Conservation (phyloP, 2,113 vertebrate genomes). For the Heterotilapia buettikoferi region DNA sequence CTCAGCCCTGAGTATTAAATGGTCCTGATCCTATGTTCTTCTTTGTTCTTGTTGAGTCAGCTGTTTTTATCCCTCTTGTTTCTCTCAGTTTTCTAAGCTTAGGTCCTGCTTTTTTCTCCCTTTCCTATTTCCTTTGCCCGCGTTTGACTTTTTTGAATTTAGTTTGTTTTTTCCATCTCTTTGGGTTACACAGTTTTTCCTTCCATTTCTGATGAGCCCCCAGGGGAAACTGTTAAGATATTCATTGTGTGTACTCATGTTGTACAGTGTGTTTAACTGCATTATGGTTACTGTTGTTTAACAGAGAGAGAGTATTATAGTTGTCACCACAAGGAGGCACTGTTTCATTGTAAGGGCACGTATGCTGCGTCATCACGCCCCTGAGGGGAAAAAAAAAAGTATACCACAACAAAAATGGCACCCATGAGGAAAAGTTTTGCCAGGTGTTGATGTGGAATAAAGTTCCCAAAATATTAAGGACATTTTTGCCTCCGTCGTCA, state of each 20-base stretch:
- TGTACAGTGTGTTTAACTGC: neutral
- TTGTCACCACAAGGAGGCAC: neutral
- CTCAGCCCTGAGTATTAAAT: neutral
- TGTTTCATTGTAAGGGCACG: neutral
- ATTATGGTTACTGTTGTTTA: neutral
- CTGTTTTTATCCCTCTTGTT: neutral
- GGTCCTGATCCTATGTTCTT: fast-evolving
- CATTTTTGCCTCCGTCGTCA: neutral
- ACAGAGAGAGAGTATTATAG: neutral
- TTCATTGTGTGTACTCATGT: neutral
- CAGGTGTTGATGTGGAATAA: neutral
- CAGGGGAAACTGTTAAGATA: neutral
- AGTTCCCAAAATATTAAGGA: neutral
- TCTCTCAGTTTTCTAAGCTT: neutral
- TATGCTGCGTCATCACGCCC: neutral
- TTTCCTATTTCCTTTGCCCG: fast-evolving
- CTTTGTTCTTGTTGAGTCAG: neutral
- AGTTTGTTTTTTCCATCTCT: neutral
- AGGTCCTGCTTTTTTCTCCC: fast-evolving
- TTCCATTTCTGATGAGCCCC: fast-evolving
- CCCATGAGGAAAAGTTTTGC: neutral
- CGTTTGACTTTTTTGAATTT: fast-evolving
- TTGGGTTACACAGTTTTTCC: neutral
- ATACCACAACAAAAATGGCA: neutral
- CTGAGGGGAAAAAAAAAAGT: fast-evolving